Evolutionary conservation across 2,797 vertebrate species (phyloP), one percentile per base, ranked within the genome.

Genomic region (Melopsittacus undulatus): DNA sequence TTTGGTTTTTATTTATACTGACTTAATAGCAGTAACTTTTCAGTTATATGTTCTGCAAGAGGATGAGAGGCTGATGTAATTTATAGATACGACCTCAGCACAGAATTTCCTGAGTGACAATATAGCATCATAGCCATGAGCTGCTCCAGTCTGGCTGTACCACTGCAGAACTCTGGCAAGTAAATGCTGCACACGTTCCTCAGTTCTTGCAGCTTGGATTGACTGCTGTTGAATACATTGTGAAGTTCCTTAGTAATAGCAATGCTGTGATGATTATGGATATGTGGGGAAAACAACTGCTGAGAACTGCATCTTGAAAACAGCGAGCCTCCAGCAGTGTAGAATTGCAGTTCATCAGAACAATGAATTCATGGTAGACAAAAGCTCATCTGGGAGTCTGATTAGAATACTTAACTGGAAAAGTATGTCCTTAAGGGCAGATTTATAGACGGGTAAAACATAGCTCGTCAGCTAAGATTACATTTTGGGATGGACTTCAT

Each of bases 381-480:
- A 76, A 81, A 85, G 76, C 77, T 95, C 82, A 15, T 89, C 90
- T 91, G 91, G 79, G 89, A 95, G 73, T 24, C 68, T 74, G 83
- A 16, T 90, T 92, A 59, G 87, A 88, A 29, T 48, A 69, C 76
- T 83, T 76, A 56, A 64, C 61, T 94, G 57, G 77, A 76, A 91
- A 96, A 96, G 63, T 38, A 54, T 80, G 79, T 85, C 91, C 90
- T 93, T 13, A 75, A 92, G 91, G 92, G 79, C 79, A 83, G 19
- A 89, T 95, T 90, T 46, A 45, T 40, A 11, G 36, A 48, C 46
- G 90, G 77, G 80, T 86, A 80, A 80, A 64, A 49, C 11, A 5
- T 20, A 73, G 83, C 86, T 82, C 12, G 0, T 70, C 66, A 91
- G 75, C 83, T 80, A 74, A 66, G 78, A 85, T 51, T 87, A 3